Evolutionary conservation across 2,113 vertebrate genomes (phyloP), one percentile per base, ranked within the genome.

Genomic region (Cinclus cinclus): DNA sequence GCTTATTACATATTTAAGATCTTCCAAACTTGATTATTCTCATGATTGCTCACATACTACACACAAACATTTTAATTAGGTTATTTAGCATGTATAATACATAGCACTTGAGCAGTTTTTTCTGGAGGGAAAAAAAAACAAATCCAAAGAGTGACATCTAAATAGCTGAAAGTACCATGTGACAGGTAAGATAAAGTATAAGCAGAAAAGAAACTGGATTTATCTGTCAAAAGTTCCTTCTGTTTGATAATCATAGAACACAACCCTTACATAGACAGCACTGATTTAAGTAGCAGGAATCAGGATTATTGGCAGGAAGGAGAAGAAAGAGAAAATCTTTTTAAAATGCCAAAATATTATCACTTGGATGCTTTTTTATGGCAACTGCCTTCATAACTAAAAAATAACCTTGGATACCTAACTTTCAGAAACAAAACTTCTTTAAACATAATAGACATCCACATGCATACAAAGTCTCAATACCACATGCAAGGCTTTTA

Each of bases 41-140:
- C 68, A 88, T 56, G 64, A 70, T 93, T 88, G 81, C 59, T 64
- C 79, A 85, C 67, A 76, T 68, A 73, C 71, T 77, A 74, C 64
- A 93, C 58, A 83, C 27, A 95, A 92, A 94, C 65, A 67, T 84
- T 94, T 95, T 84, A 95, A 96, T 96, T 93, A 92, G 92, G 83
- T 88, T 87, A 84, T 71, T 96, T 96, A 79, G 69, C 76, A 93
- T 75, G 87, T 93, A 95, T 92, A 94, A 93, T 94, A 93, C 75
- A 88, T 88, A 91, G 70, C 59, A 92, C 62, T 77, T 74, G 42
- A 96, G 68, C 56, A 88, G 60, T 77, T 95, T 62, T 62, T 93
- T 94, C 85, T 83, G 47, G 33, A 4, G 2, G 3, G 1, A 3
- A 21, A n/a, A 49, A 37, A 56, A 77, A 23, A 27, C 28, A 10